Percentiles rank a stretch among this genome's conserved stretches.
Conservation (phyloP, 2,888 invertebrate genomes). For the Tipula confusa region DNA sequence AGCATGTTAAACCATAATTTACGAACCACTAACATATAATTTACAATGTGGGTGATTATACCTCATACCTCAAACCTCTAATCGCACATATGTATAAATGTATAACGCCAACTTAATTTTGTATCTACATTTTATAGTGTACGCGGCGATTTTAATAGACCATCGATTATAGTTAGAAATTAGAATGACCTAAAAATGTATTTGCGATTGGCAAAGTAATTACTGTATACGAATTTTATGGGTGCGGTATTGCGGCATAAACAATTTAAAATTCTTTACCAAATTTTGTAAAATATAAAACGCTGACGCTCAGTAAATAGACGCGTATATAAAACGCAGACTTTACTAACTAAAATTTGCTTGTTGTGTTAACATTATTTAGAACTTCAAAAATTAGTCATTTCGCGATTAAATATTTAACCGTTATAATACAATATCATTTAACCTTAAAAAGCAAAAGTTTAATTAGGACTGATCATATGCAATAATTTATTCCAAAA, state of each 20-base stretch:
- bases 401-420: background rate
- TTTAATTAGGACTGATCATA: background rate
- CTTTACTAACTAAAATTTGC: no score
- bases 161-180: no score
- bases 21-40: background rate
- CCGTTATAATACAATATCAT: background rate
- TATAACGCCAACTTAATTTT: background rate
- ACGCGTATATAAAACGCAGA: no score
- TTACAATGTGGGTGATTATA: background rate
- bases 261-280: no score
- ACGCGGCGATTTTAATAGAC: background rate
- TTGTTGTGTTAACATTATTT: no score
- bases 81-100: background rate
- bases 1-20: conserved; percentile 6
- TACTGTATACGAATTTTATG: no score
- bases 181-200: background rate
- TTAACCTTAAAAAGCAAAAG: background rate
- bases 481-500: background rate
- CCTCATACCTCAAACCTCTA: background rate
- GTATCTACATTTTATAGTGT: background rate
- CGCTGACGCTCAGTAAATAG: no score
- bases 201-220: no score
- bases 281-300: no score
- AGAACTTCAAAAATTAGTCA: background rate
- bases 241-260: no score